These are phyloP conservation scores for Pandemis cinnamomeana DNA, from an alignment of 2,888 invertebrate species.

Conservation along the genomic window DNA sequence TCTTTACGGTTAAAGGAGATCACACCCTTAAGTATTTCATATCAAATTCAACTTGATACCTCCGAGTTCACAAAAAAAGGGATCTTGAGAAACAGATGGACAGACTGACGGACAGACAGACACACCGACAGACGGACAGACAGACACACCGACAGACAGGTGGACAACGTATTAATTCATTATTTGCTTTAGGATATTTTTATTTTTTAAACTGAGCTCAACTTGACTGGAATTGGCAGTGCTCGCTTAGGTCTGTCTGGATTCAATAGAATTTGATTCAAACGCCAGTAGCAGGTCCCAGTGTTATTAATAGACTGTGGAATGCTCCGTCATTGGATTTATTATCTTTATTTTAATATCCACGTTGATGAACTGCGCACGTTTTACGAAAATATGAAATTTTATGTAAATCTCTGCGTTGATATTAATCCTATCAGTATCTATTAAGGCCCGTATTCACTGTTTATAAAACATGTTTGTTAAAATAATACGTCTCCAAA, in stretches of 20 bases:
- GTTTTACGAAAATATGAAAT: not conserved
- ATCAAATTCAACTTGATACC: too few relatives aligned
- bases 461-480: too few relatives aligned
- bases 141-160: too few relatives aligned
- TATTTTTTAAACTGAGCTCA: not conserved
- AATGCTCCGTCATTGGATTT: constrained; percentile 6
- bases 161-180: not conserved
- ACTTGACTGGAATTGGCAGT: constrained; percentile 11
- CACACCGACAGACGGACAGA: too few relatives aligned
- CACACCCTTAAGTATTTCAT: too few relatives aligned
- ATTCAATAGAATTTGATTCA: constrained; percentile 27
- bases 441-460: too few relatives aligned
- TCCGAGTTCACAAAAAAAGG: too few relatives aligned
- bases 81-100: too few relatives aligned
- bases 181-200: not conserved
- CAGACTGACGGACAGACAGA: too few relatives aligned
- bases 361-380: not conserved
- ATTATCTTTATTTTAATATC: constrained; percentile 4
- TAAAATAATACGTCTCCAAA: too few relatives aligned
- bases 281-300: constrained; percentile 16
- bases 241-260: constrained; percentile 11
- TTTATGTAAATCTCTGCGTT: not conserved
- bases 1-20: too few relatives aligned
- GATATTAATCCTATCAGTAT: too few relatives aligned
- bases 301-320: constrained; percentile 25